phyloP scores from a whole-genome alignment of 2,888 invertebrate genomes.

The Spialia ferax region DNA sequence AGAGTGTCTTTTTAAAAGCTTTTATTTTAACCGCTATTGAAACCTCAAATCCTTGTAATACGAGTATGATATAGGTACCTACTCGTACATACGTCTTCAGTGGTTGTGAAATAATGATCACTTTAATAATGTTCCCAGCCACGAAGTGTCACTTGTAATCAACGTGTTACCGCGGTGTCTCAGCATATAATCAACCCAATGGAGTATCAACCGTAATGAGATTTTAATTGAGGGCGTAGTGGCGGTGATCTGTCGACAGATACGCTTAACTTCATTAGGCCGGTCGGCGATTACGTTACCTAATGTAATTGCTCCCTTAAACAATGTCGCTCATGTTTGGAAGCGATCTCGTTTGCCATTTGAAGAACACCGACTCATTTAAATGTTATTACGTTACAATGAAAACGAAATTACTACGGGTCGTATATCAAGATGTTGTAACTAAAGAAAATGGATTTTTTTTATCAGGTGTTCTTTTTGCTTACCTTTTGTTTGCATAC shows the following conservation, averaged over 20 bases:
- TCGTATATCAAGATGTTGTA: not conserved
- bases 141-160: constrained; percentile 43
- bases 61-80: no score
- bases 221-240: constrained; percentile 81
- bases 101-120: no score
- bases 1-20: no score
- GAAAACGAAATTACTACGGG: not conserved
- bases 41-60: no score
- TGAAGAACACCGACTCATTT: not conserved
- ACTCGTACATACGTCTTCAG: no score
- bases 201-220: constrained; percentile 72
- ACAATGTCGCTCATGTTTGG: constrained; percentile 54
- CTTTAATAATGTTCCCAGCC: no score
- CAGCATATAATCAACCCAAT: constrained; percentile 50
- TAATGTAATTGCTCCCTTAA: constrained; percentile 78
- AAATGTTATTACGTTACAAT: not conserved
- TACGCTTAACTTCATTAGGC: constrained; percentile 77
- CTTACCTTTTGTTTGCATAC: no score
- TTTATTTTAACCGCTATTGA: no score
- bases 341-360: constrained; percentile 13
- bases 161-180: constrained; percentile 46
- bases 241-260: constrained; percentile 69
- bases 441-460: not conserved
- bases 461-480: no score
- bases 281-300: constrained; percentile 71